Evolutionary conservation across 2,797 vertebrate genomes (phyloP), one percentile per base, ranked within the genome.

Genomic region (Acipenser ruthenus): DNA sequence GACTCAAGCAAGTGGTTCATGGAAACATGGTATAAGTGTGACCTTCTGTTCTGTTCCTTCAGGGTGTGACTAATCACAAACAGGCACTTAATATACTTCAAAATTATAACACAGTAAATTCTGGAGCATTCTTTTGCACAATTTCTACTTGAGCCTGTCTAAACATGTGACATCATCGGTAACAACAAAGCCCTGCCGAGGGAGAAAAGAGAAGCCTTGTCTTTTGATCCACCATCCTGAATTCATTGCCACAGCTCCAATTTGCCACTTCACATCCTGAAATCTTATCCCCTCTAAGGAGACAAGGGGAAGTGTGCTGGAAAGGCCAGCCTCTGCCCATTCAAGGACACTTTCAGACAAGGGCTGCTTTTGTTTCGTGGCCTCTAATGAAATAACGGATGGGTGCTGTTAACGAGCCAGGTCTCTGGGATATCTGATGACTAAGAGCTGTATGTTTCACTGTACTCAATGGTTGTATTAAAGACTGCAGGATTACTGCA

Each of bases 381-480:
- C 73, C 73, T 67, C 69, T 73, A 77, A 75, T 67, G 74, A 82
- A 71, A 70, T 68, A 68, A 60, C 66, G 55, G 64, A 53, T 63
- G 37, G 56, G 53, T 64, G 62, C 69, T 58, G 58, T 49, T 64
- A 49, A 63, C 55, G 18, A 65, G 67, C 70, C 66, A 15, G 77
- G 78, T 71, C 79, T 76, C 74, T 65, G 76, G 78, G 78, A 78
- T 82, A 84, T 84, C 79, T 84, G 78, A 85, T 87, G 84, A 87
- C 83, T 86, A 80, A 82, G 81, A 77, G 70, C 80, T 83, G 78
- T 66, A 53, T 79, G 82, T 71, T 71, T 80, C 71, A 72, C 78
- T 77, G 80, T 78, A 79, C 74, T 52, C 37, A 66, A 73, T 76
- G 74, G 71, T 78, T 79, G 82, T 83, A 84, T 84, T 81, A 87